These are phyloP conservation scores for Amphiprion percula DNA, from an alignment of 2,113 vertebrate genomes.

Conservation along the genomic window DNA sequence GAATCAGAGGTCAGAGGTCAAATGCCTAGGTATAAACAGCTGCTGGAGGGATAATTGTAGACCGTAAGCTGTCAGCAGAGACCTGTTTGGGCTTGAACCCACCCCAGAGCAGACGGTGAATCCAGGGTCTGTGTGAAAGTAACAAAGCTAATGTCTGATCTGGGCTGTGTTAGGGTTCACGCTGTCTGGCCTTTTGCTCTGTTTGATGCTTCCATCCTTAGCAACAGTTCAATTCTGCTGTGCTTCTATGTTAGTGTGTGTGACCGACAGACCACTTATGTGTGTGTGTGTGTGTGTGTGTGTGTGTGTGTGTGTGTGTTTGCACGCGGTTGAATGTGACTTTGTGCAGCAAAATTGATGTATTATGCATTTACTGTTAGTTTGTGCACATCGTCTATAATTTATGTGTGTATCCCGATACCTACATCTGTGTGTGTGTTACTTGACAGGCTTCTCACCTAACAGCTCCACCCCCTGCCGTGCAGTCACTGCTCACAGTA, in stretches of 20 bases:
- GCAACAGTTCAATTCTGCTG: background rate
- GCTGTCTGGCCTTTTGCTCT: slow-evolving; percentile 13
- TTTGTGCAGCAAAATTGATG: background rate
- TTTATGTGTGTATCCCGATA: background rate
- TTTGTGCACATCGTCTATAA: background rate
- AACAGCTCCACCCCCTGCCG: slow-evolving; percentile 71
- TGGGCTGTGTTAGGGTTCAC: slow-evolving; percentile 23
- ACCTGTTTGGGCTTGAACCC: slow-evolving; percentile 61
- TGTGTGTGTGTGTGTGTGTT: background rate
- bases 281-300: background rate
- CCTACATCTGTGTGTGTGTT: slow-evolving; percentile 6
- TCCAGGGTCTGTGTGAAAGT: slow-evolving; percentile 8
- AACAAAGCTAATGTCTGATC: slow-evolving; percentile 33
- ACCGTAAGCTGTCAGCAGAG: slow-evolving; percentile 19
- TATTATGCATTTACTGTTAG: background rate
- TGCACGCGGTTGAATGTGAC: background rate
- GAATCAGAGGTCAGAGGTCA: slow-evolving; percentile 68
- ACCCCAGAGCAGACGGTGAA: slow-evolving; percentile 28
- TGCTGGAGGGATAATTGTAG: slow-evolving; percentile 71
- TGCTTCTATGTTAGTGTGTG: background rate
- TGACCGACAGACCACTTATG: background rate
- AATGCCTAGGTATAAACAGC: slow-evolving; percentile 65
- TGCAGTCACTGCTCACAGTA: slow-evolving; percentile 65
- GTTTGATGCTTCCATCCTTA: slow-evolving; percentile 39
- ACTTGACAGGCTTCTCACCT: slow-evolving; percentile 66